These are phyloP conservation scores for Blastomussa wellsi DNA, from an alignment of 92 coral and sea anemone species.

Conservation along the genomic window DNA sequence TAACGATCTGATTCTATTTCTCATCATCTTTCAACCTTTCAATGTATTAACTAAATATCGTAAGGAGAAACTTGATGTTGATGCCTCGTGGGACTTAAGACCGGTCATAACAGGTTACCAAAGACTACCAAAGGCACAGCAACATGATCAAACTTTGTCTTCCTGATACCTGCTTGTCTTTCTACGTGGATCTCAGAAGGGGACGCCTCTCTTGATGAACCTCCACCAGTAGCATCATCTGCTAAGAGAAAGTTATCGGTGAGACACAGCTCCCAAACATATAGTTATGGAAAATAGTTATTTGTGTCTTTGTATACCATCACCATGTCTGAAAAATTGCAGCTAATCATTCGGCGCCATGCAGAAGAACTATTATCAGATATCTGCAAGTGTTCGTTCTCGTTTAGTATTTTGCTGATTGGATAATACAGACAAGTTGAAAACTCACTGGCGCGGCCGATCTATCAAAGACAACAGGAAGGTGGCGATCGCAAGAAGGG, in stretches of 20 bases:
- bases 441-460: no score
- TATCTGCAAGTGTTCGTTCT: no score
- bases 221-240: neutral
- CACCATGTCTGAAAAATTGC: no score
- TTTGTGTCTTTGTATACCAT: no score
- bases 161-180: constrained; percentile 1
- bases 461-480: no score
- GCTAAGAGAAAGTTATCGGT: neutral
- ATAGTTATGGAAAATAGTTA: neutral
- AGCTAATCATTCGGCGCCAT: no score
- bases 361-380: no score
- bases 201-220: neutral
- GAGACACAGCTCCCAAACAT: neutral
- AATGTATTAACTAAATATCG: neutral
- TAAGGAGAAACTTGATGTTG: neutral
- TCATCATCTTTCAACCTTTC: neutral
- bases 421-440: no score
- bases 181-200: neutral
- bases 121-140: neutral
- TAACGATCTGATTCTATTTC: no score
- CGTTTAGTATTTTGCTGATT: no score
- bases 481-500: no score
- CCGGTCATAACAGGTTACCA: no score
- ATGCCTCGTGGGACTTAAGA: neutral
- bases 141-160: neutral